Evolutionary conservation across 2,797 vertebrate genomes (phyloP).

Genomic region (Gymnoscopelus braueri): DNA sequence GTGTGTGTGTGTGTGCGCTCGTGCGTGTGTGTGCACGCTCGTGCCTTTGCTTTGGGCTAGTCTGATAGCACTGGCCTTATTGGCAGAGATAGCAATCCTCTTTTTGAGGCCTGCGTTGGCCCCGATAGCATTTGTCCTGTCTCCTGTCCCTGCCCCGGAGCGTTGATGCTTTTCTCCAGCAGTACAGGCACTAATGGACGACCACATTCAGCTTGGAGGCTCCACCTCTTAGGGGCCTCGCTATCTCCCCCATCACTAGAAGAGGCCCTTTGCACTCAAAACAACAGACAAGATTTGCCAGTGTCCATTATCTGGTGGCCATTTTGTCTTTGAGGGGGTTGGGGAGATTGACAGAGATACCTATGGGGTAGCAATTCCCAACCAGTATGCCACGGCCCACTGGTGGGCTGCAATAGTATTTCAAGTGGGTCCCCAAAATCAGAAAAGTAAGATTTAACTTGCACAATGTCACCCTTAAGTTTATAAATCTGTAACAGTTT

Average conservation of each 20-base stretch:
- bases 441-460: too few relatives aligned
- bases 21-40: too few relatives aligned
- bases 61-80: slow-evolving; percentile 24
- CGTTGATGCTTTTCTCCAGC: slow-evolving; percentile 73
- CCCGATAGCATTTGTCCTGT: slow-evolving; percentile 64
- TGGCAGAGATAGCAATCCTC: slow-evolving; percentile 63
- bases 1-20: too few relatives aligned
- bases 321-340: neutral
- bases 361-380: neutral
- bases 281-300: slow-evolving; percentile 3
- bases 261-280: slow-evolving; percentile 43
- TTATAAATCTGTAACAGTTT: too few relatives aligned
- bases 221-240: slow-evolving; percentile 40
- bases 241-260: slow-evolving; percentile 63
- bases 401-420: neutral
- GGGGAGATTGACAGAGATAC: neutral
- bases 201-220: slow-evolving; percentile 58
- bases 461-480: too few relatives aligned
- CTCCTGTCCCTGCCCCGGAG: slow-evolving; percentile 56
- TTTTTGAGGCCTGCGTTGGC: slow-evolving; percentile 33
- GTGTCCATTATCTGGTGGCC: neutral
- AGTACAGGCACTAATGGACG: slow-evolving; percentile 68
- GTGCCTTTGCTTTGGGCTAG: slow-evolving; percentile 51
- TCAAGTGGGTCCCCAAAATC: too few relatives aligned
- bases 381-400: neutral